A percentile compares a stretch with the other conserved stretches of the same genome.
These are phyloP conservation scores for Eira barbara DNA, from an alignment of 2,113 vertebrate genomes.

Conservation along the genomic window DNA sequence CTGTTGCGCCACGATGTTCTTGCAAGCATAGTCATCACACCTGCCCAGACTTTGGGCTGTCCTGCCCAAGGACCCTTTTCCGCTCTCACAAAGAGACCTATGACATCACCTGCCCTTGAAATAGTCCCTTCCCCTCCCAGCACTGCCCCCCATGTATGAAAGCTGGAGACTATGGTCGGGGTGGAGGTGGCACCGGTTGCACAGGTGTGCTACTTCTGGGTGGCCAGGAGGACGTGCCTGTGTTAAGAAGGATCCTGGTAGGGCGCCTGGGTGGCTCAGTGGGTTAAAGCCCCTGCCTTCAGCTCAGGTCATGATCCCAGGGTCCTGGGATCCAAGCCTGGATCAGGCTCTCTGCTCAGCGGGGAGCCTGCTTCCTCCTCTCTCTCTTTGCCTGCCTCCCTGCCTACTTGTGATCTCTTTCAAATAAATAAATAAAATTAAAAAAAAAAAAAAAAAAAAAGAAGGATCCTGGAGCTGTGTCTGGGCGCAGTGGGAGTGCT, in stretches of 20 bases:
- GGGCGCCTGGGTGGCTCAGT: no score
- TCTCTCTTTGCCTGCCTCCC: no score
- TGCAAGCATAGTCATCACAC: background rate
- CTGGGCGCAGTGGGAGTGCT: background rate
- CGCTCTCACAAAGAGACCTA: conserved; percentile 63
- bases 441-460: no score
- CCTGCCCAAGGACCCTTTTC: background rate
- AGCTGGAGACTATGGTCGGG: background rate
- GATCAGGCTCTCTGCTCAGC: no score
- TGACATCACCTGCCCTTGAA: conserved; percentile 56
- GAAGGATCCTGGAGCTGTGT: background rate
- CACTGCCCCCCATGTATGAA: background rate
- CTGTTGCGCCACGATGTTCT: background rate
- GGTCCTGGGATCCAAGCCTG: no score
- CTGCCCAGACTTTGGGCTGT: background rate
- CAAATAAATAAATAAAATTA: no score
- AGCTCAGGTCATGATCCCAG: no score
- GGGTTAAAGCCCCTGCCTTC: no score
- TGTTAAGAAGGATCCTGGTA: background rate
- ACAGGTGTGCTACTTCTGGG: background rate
- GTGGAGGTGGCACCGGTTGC: background rate
- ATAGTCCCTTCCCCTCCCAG: background rate
- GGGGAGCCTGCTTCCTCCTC: no score
- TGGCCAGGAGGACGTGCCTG: background rate
- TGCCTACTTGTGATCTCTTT: no score